Evolutionary conservation across 2,797 vertebrate species (phyloP).

Genomic region (Arnoldichthys spilopterus): DNA sequence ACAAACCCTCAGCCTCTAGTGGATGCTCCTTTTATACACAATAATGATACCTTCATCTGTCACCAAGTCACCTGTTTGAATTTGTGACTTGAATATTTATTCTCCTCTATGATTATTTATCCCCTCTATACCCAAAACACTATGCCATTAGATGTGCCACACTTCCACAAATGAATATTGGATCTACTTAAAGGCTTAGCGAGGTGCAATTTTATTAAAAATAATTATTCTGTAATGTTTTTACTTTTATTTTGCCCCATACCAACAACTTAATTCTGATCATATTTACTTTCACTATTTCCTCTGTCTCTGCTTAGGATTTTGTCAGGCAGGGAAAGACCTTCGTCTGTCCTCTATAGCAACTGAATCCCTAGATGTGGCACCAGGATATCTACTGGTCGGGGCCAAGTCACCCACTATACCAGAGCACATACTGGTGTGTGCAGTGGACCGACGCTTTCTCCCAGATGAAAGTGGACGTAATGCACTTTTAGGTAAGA

Average conservation of each 20-base stretch:
- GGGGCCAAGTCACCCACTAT: constrained; percentile 90
- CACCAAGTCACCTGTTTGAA: too few species aligned
- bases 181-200: too few species aligned
- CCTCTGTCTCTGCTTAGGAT: constrained; percentile 71
- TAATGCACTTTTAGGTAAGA: constrained; percentile 94
- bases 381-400: constrained; percentile 88
- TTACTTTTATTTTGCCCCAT: too few species aligned
- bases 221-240: background rate
- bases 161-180: too few species aligned
- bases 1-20: too few species aligned
- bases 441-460: constrained; percentile 92
- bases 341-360: constrained; percentile 87
- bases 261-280: background rate
- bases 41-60: too few species aligned
- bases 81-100: too few species aligned
- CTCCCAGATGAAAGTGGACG: constrained; percentile 91
- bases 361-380: constrained; percentile 86
- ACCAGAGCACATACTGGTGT: constrained; percentile 90
- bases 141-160: too few species aligned
- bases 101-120: too few species aligned
- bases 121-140: too few species aligned
- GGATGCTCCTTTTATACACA: too few species aligned
- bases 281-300: background rate
- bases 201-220: background rate
- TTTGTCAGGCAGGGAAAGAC: constrained; percentile 95